These are phyloP conservation scores for Belgica antarctica DNA, from an alignment of 2,888 invertebrate genomes.

Conservation along the genomic window DNA sequence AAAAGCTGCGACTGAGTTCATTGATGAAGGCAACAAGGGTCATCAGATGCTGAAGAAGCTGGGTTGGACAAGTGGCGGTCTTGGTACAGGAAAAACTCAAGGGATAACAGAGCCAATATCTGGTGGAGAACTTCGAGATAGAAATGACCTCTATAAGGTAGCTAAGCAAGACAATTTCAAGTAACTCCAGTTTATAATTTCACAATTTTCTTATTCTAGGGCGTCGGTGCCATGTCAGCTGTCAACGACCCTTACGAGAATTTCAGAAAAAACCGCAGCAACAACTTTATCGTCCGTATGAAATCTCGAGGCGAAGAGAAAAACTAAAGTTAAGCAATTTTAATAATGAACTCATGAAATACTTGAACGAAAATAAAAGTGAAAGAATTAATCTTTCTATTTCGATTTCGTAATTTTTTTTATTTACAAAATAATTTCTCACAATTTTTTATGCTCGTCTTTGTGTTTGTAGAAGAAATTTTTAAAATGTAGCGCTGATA, in stretches of 20 bases:
- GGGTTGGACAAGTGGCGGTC: slow-evolving; percentile 91
- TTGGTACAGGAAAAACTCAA: slow-evolving; percentile 91
- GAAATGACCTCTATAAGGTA: slow-evolving; percentile 84
- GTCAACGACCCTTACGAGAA: slow-evolving; percentile 92
- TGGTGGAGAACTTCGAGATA: slow-evolving; percentile 85
- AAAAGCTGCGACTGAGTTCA: slow-evolving; percentile 59
- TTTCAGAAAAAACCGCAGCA: slow-evolving; percentile 93
- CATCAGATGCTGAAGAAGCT: slow-evolving; percentile 96
- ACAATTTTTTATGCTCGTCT: no score
- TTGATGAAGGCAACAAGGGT: slow-evolving; percentile 90
- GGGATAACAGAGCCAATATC: slow-evolving; percentile 94
- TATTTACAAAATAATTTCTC: slow-evolving; percentile 3
- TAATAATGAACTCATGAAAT: neutral
- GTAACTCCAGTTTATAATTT: slow-evolving; percentile 26
- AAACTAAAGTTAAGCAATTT: no score
- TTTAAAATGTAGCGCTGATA: no score
- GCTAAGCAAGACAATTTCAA: neutral
- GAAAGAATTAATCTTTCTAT: neutral
- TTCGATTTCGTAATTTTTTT: neutral
- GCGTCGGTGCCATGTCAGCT: slow-evolving; percentile 86
- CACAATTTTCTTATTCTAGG: slow-evolving; percentile 55
- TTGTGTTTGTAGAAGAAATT: no score
- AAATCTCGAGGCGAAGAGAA: slow-evolving; percentile 73
- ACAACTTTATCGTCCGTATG: slow-evolving; percentile 92
- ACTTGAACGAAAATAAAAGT: neutral